A percentile compares a stretch with the other conserved stretches of the same genome.
Evolutionary conservation across 2,888 invertebrate genomes (phyloP).

Genomic region (Monopis laevigella): DNA sequence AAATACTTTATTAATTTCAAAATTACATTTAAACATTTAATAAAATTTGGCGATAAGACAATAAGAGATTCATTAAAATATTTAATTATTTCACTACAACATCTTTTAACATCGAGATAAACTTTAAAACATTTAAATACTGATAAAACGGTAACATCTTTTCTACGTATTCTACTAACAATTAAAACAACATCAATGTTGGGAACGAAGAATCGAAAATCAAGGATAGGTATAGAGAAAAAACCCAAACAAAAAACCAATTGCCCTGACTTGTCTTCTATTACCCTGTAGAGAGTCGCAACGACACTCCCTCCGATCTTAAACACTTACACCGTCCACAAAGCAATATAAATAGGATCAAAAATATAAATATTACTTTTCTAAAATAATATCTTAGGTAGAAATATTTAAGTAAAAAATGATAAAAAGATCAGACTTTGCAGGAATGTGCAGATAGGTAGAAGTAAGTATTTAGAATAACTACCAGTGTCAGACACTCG

Average conservation of each 20-base stretch:
- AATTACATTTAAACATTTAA: conserved; percentile 6
- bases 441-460: conserved; percentile 51
- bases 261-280: conserved; percentile 30
- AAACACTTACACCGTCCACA: not conserved
- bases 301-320: conserved; percentile 27
- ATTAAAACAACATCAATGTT: conserved; percentile 43
- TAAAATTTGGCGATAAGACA: conserved; percentile 6
- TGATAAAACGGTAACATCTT: conserved; percentile 11
- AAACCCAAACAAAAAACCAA: conserved; percentile 21
- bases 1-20: conserved; percentile 4
- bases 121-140: conserved; percentile 15
- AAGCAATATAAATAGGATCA: conserved; percentile 9
- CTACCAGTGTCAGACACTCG: conserved; percentile 39
- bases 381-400: conserved; percentile 4
- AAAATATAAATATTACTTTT: conserved; percentile 6
- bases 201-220: conserved; percentile 26
- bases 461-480: conserved; percentile 44
- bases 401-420: conserved; percentile 7
- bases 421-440: conserved; percentile 7
- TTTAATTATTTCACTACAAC: conserved; percentile 10
- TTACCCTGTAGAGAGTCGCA: conserved; percentile 60
- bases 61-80: conserved; percentile 8
- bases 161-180: conserved; percentile 24
- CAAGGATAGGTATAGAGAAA: conserved; percentile 29
- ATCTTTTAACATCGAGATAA: conserved; percentile 40